phyloP scores from a whole-genome alignment of 2,888 invertebrate species.

The Meiosimyza decipiens region DNA sequence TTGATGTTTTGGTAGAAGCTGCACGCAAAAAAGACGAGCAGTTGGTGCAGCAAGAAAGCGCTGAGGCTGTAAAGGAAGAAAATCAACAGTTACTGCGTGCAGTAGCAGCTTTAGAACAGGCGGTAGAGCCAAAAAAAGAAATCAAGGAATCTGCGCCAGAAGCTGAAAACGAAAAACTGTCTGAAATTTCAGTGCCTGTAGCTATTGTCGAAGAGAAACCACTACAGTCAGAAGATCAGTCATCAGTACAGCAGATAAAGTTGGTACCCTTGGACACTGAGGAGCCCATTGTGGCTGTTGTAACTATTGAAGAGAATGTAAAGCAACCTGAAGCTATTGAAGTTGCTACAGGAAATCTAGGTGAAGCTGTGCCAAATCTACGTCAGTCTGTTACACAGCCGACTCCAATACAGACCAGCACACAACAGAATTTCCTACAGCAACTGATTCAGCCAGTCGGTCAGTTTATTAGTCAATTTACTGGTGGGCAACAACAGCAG shows the following conservation, averaged over 20 bases:
- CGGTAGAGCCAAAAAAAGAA: conserved; percentile 22
- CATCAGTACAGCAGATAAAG: conserved; percentile 6
- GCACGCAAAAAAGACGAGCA: conserved; percentile 41
- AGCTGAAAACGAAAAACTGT: conserved; percentile 3
- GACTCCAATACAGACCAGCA: conserved; percentile 54
- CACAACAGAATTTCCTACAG: conserved; percentile 58
- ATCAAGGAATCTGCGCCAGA: conserved; percentile 26
- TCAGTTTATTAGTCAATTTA: conserved; percentile 58
- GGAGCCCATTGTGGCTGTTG: conserved; percentile 1
- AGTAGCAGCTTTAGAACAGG: conserved; percentile 16
- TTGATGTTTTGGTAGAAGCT: conserved; percentile 43
- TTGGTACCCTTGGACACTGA: not conserved
- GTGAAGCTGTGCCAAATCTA: conserved; percentile 42
- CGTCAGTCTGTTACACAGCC: conserved; percentile 58
- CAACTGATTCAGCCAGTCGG: conserved; percentile 61
- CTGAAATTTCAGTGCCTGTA: no score
- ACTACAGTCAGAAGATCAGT: conserved; percentile 7
- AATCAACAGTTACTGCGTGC: conserved; percentile 36
- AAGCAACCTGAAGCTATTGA: conserved; percentile 29
- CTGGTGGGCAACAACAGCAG: conserved; percentile 44
- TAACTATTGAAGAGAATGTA: conserved; percentile 23
- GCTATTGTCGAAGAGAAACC: not conserved
- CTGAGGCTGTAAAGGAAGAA: conserved; percentile 39
- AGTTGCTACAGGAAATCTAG: conserved; percentile 24
- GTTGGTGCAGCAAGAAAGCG: conserved; percentile 38